Evolutionary conservation across 2,797 vertebrate species (phyloP).

Genomic region (Denticeps clupeoides): DNA sequence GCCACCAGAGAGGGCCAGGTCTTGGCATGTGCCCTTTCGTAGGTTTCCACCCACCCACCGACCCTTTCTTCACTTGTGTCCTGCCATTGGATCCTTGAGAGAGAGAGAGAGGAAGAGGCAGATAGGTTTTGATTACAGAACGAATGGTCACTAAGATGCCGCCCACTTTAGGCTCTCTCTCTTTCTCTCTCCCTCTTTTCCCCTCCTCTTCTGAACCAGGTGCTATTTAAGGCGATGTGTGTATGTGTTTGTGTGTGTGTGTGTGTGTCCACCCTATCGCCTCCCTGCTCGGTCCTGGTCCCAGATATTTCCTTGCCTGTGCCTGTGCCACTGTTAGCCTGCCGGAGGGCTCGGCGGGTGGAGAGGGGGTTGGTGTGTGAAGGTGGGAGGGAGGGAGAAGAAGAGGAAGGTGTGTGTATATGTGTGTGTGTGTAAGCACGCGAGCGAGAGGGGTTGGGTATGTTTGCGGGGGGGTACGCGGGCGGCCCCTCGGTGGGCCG

Average conservation of each 20-base stretch:
- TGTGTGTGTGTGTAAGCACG: conserved; percentile 2
- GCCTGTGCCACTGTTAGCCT: not conserved
- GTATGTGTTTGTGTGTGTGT: not conserved
- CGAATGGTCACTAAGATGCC: conserved; percentile 47
- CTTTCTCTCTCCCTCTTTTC: conserved; percentile 4
- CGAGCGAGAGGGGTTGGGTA: conserved; percentile 1
- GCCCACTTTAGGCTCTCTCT: too few species aligned
- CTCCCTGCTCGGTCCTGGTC: conserved; percentile 33
- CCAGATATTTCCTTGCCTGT: conserved; percentile 10
- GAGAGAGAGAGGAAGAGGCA: conserved; percentile 45
- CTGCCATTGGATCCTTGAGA: conserved; percentile 50
- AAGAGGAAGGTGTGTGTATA: not conserved
- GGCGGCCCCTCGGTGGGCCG: conserved; percentile 26
- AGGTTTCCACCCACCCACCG: too few species aligned
- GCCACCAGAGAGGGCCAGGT: too few species aligned
- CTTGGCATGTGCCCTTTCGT: too few species aligned
- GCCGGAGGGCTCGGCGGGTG: too few species aligned
- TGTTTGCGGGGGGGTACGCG: conserved; percentile 60
- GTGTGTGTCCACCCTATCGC: not conserved
- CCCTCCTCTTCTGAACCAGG: conserved; percentile 39
- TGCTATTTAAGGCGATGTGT: conserved; percentile 65
- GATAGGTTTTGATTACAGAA: conserved; percentile 66
- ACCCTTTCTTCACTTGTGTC: conserved; percentile 36
- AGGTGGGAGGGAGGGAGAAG: not conserved
- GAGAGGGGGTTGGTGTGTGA: not conserved